Percentiles rank a stretch among this genome's conserved stretches.
Evolutionary conservation across 2,888 invertebrate species (phyloP).

Genomic region (Copidosoma aretas): DNA sequence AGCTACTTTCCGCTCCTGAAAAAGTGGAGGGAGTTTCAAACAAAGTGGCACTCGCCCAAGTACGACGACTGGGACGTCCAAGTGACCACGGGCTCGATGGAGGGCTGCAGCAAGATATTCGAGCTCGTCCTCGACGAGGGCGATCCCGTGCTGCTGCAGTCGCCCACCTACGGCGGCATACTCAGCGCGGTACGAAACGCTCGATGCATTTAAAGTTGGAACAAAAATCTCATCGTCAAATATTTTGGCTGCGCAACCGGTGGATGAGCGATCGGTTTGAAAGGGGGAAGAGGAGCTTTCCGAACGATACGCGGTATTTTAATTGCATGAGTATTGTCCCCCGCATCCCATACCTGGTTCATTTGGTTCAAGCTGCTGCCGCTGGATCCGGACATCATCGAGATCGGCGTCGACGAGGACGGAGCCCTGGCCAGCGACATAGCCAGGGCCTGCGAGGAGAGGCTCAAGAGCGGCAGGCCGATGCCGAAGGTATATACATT

Average conservation of each 20-base stretch:
- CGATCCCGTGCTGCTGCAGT: slow-evolving; percentile 73
- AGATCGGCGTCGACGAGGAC: slow-evolving; percentile 72
- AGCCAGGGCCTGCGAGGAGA: slow-evolving; percentile 66
- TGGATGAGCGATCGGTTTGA: background rate
- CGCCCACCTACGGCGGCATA: slow-evolving; percentile 74
- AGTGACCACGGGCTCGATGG: slow-evolving; percentile 77
- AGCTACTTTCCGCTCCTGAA: slow-evolving; percentile 69
- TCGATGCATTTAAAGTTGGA: no score
- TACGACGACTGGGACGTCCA: slow-evolving; percentile 67
- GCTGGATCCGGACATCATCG: slow-evolving; percentile 69
- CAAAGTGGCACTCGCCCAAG: slow-evolving; percentile 70
- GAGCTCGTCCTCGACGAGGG: slow-evolving; percentile 73
- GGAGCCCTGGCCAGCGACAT: slow-evolving; percentile 73
- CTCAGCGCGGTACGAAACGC: slow-evolving; percentile 62
- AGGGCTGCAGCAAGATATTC: slow-evolving; percentile 75
- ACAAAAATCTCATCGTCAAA: no score
- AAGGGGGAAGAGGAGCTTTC: no score
- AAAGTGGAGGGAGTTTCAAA: slow-evolving; percentile 70
- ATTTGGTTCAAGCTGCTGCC: slow-evolving; percentile 64
- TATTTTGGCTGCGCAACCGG: no score
- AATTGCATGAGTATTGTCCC: no score
- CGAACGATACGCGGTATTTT: no score
- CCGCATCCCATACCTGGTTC: no score
- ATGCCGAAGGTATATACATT: slow-evolving; percentile 64
- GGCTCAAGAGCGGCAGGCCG: slow-evolving; percentile 54